A percentile compares a stretch with the other conserved stretches of the same genome.
These are phyloP conservation scores for Drosophila anomelani DNA, from an alignment of 2,888 invertebrate species.

Conservation along the genomic window DNA sequence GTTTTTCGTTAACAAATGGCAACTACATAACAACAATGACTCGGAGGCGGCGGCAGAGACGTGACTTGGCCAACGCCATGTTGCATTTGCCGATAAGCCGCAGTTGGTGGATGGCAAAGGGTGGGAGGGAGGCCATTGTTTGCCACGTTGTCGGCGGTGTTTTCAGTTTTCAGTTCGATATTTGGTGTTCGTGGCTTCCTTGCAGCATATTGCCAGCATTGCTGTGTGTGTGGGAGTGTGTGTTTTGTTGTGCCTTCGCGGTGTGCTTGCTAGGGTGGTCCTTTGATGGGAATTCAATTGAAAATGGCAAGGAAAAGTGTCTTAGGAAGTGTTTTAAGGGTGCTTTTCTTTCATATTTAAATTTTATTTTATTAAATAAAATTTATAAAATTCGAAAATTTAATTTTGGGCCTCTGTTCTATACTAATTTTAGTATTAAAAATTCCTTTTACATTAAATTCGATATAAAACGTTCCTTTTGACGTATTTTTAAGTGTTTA, in stretches of 20 bases:
- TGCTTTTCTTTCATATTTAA: no score
- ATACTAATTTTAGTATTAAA: no score
- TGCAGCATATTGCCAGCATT: conserved; percentile 32
- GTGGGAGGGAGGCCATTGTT: conserved; percentile 14
- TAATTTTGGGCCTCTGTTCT: no score
- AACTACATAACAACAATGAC: conserved; percentile 22
- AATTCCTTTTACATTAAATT: no score
- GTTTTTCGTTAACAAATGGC: conserved; percentile 41
- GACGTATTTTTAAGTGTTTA: no score
- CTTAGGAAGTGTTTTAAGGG: not conserved
- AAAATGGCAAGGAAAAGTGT: not conserved
- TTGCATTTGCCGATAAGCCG: conserved; percentile 51
- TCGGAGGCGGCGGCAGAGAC: conserved; percentile 35
- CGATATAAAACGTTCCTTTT: no score
- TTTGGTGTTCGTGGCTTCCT: conserved; percentile 37
- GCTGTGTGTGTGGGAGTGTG: not conserved
- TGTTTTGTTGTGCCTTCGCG: not conserved
- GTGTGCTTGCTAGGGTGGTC: conserved; percentile 1
- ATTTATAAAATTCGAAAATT: not conserved
- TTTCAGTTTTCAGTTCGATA: conserved; percentile 13
- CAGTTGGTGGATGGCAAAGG: conserved; percentile 16
- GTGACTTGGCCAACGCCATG: conserved; percentile 48
- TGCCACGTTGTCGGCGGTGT: conserved; percentile 10
- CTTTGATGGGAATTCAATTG: not conserved
- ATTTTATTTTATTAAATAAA: not conserved